phyloP scores from a whole-genome alignment of 2,888 invertebrate species.

The Euproctis similis region DNA sequence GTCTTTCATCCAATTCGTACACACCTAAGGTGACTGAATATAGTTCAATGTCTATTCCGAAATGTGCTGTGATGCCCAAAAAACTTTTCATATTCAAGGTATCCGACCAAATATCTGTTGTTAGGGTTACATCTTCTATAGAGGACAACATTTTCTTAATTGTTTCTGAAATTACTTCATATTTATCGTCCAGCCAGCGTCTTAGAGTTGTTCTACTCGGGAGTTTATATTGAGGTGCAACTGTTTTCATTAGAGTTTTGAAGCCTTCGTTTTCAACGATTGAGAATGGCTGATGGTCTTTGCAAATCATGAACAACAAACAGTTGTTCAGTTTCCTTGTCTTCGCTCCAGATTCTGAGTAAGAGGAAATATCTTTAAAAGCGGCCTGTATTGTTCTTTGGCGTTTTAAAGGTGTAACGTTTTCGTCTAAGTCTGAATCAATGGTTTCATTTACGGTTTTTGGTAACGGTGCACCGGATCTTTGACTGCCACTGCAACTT shows the following conservation, averaged over 20 bases:
- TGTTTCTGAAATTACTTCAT: too few relatives aligned
- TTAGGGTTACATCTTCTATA: too few relatives aligned
- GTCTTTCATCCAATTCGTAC: background rate
- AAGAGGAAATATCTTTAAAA: background rate
- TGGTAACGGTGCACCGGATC: too few relatives aligned
- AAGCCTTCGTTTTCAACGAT: constrained; percentile 3
- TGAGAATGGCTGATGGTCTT: constrained; percentile 1
- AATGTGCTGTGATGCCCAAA: constrained; percentile 1
- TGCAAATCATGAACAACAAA: constrained; percentile 2
- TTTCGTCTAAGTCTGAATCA: too few relatives aligned
- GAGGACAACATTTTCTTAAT: constrained; percentile 2
- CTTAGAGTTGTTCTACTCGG: background rate
- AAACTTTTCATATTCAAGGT: constrained; percentile 3
- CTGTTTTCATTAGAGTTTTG: constrained; percentile 1
- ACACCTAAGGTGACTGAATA: background rate
- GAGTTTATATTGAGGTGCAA: constrained; percentile 1
- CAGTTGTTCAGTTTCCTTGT: background rate
- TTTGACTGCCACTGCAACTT: too few relatives aligned
- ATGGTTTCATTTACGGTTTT: too few relatives aligned
- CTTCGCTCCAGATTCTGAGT: constrained; percentile 1
- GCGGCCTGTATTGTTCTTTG: background rate
- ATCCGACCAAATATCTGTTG: constrained; percentile 4
- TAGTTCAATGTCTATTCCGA: background rate
- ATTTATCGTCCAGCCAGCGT: constrained; percentile 1
- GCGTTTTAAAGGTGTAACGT: too few relatives aligned